phyloP scores from a whole-genome alignment of 2,113 vertebrate genomes.

The Saguinus imperator region DNA sequence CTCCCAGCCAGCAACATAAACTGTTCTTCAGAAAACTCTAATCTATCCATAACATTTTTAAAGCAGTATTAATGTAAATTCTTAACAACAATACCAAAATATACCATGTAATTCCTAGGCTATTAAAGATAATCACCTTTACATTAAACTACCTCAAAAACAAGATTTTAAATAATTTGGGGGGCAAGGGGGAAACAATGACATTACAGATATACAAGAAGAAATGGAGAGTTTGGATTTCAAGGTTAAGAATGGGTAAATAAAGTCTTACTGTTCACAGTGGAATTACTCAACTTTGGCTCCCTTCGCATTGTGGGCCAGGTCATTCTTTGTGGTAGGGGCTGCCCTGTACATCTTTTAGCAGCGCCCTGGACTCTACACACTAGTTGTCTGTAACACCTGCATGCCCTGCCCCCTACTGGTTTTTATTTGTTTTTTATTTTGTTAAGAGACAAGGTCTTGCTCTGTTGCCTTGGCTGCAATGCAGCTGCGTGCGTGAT shows the following conservation, averaged over 20 bases:
- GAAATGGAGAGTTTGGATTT: not conserved
- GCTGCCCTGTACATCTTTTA: not conserved
- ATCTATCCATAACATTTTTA: not conserved
- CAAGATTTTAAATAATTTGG: conserved; percentile 1
- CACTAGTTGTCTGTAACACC: not conserved
- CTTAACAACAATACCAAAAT: not conserved
- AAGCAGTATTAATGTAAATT: not conserved
- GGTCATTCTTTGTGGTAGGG: not conserved
- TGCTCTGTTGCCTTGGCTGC: no score
- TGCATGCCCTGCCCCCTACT: not conserved
- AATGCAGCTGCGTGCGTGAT: no score
- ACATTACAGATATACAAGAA: not conserved
- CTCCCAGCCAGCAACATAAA: not conserved
- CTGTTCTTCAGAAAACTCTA: conserved; percentile 27
- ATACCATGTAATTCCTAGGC: not conserved
- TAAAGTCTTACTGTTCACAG: not conserved
- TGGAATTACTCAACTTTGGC: not conserved
- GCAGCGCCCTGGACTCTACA: not conserved
- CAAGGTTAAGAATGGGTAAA: not conserved
- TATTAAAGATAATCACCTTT: not conserved
- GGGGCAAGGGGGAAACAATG: not conserved
- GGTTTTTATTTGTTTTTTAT: no score
- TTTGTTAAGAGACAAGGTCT: no score
- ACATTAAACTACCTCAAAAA: conserved; percentile 18
- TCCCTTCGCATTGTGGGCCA: not conserved